phyloP scores from a whole-genome alignment of 2,113 vertebrate species.

The Bambusicola thoracicus region DNA sequence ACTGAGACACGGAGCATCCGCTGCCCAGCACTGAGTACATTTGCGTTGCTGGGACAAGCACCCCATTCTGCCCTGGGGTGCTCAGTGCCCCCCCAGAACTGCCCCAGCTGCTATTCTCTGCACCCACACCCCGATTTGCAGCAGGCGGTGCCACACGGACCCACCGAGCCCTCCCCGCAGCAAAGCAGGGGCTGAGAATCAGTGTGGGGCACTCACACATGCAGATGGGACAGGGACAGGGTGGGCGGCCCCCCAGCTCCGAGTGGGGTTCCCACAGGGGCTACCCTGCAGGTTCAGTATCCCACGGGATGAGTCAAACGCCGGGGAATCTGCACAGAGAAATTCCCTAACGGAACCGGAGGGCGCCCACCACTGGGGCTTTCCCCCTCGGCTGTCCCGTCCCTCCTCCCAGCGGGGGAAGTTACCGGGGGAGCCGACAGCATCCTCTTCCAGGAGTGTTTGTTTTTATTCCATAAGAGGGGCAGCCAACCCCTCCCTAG shows the following conservation, averaged over 20 bases:
- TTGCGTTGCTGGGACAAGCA: not conserved
- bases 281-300: not conserved
- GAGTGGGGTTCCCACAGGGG: not conserved
- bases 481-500: not conserved
- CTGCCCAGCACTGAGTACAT: not conserved
- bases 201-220: not conserved
- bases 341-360: not conserved
- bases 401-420: not conserved
- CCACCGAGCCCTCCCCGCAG: not conserved
- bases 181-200: not conserved
- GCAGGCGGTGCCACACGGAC: accelerated
- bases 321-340: not conserved
- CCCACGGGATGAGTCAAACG: not conserved
- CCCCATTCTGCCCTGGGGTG: not conserved
- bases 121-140: not conserved
- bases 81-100: not conserved
- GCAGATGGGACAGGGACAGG: not conserved
- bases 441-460: not conserved
- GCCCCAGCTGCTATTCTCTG: not conserved
- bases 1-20: not conserved
- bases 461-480: not conserved
- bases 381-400: not conserved
- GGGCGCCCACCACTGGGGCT: not conserved
- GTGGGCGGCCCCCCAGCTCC: not conserved
- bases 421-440: not conserved